phyloP scores from a whole-genome alignment of 1,140 invertebrate genomes.

The Hyposmocoma kahamanoa region DNA sequence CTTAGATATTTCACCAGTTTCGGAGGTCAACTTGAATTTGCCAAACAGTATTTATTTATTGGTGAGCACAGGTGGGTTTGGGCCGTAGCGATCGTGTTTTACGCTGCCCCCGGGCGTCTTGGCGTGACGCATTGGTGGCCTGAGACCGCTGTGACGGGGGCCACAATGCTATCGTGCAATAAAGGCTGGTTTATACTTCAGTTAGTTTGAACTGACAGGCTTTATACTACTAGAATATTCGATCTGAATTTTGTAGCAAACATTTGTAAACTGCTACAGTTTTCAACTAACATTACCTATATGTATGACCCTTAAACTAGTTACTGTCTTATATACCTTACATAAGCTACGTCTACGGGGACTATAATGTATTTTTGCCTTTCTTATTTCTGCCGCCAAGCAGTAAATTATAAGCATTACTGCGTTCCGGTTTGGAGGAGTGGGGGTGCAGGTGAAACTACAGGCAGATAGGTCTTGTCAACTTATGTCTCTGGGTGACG shows the following conservation, averaged over 20 bases:
- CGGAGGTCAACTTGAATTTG: background rate
- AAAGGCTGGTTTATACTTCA: background rate
- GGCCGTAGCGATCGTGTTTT: conserved; percentile 24
- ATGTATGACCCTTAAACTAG: background rate
- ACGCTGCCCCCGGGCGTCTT: conserved; percentile 18
- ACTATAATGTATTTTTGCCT: too few relatives aligned
- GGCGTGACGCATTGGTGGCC: conserved; percentile 19
- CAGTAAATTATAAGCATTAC: too few relatives aligned
- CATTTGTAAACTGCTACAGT: background rate
- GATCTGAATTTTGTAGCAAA: background rate
- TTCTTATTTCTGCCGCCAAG: too few relatives aligned
- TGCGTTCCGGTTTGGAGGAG: too few relatives aligned
- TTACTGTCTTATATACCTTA: background rate
- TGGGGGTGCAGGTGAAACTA: too few relatives aligned
- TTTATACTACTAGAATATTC: background rate
- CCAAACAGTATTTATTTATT: conserved; percentile 24
- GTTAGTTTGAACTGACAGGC: background rate
- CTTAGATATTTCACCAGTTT: conserved; percentile 8
- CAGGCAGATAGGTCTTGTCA: too few relatives aligned
- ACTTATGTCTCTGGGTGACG: too few relatives aligned
- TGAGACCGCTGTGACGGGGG: conserved; percentile 12
- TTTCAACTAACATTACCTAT: background rate
- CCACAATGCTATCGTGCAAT: background rate
- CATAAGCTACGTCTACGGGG: too few relatives aligned
- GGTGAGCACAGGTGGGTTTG: conserved; percentile 26